These are phyloP conservation scores for Capromys pilorides DNA, from an alignment of 2,797 vertebrate species.

Conservation along the genomic window DNA sequence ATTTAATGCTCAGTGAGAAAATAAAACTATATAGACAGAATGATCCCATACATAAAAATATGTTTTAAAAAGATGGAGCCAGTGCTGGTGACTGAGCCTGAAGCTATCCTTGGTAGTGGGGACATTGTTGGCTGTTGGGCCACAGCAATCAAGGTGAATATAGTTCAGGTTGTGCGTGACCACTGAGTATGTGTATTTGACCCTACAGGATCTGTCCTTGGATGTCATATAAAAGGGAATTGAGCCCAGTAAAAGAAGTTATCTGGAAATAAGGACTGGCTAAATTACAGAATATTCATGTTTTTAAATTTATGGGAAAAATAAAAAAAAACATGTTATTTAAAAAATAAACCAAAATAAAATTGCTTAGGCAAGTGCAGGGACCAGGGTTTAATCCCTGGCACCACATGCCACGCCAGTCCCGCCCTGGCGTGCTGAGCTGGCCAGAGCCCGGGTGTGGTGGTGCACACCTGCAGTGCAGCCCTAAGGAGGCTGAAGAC, in stretches of 20 bases:
- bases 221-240: conserved; percentile 94
- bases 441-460: too few relatives aligned
- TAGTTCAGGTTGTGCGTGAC: conserved; percentile 86
- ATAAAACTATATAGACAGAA: not conserved
- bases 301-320: conserved; percentile 61
- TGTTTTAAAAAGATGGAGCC: not conserved
- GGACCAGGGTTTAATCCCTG: too few relatives aligned
- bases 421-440: too few relatives aligned
- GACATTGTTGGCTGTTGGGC: not conserved
- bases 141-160: conserved; percentile 90
- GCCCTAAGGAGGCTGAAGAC: too few relatives aligned
- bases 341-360: conserved; percentile 20
- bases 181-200: conserved; percentile 91
- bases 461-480: too few relatives aligned
- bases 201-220: conserved; percentile 92
- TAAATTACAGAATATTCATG: conserved; percentile 51
- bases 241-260: conserved; percentile 92
- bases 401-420: too few relatives aligned
- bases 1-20: conserved; percentile 11
- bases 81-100: fast-evolving
- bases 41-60: not conserved
- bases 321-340: conserved; percentile 67
- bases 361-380: too few relatives aligned
- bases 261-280: conserved; percentile 92
- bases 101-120: conserved; percentile 8